Percentiles rank a stretch among this genome's conserved stretches.
Evolutionary conservation across 2,113 vertebrate genomes (phyloP).

Genomic region (Notothenia coriiceps): DNA sequence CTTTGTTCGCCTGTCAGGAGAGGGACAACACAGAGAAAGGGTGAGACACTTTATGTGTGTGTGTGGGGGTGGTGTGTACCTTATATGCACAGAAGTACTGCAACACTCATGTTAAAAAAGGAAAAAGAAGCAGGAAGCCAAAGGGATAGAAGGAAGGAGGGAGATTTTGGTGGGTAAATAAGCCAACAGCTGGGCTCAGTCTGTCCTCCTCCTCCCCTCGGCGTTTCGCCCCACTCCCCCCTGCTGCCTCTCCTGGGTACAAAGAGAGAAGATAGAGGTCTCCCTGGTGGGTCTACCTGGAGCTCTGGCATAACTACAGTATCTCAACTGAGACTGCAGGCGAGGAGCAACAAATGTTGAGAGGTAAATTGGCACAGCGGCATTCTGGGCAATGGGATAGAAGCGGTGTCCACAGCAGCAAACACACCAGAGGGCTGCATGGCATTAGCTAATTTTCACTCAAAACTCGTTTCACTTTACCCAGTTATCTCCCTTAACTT

Average conservation of each 20-base stretch:
- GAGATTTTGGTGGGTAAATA: slow-evolving; percentile 51
- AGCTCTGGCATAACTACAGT: slow-evolving; percentile 55
- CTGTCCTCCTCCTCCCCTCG: slow-evolving; percentile 25
- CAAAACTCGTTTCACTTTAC: slow-evolving; percentile 14
- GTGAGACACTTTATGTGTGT: slow-evolving; percentile 16
- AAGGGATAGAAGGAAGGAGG: slow-evolving; percentile 2
- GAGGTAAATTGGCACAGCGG: slow-evolving; percentile 42
- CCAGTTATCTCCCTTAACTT: slow-evolving; percentile 11
- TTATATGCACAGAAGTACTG: slow-evolving; percentile 16
- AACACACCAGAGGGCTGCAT: slow-evolving; percentile 50
- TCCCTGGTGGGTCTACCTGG: slow-evolving; percentile 52
- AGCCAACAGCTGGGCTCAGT: slow-evolving; percentile 81
- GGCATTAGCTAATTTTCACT: slow-evolving; percentile 28
- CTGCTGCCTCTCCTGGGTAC: slow-evolving; percentile 38
- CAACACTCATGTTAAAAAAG: slow-evolving; percentile 45
- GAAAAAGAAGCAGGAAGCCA: slow-evolving; percentile 30
- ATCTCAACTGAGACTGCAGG: slow-evolving; percentile 29
- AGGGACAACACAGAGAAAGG: slow-evolving; percentile 61
- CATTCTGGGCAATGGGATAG: slow-evolving; percentile 47
- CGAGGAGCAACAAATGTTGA: slow-evolving; percentile 45
- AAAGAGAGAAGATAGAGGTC: slow-evolving; percentile 52
- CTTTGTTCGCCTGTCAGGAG: slow-evolving; percentile 92
- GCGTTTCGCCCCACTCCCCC: slow-evolving; percentile 2
- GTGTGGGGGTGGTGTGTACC: not conserved
- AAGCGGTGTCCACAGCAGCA: slow-evolving; percentile 43